phyloP scores from a whole-genome alignment of 1,140 invertebrate species.

The Meloidogyne hapla region DNA sequence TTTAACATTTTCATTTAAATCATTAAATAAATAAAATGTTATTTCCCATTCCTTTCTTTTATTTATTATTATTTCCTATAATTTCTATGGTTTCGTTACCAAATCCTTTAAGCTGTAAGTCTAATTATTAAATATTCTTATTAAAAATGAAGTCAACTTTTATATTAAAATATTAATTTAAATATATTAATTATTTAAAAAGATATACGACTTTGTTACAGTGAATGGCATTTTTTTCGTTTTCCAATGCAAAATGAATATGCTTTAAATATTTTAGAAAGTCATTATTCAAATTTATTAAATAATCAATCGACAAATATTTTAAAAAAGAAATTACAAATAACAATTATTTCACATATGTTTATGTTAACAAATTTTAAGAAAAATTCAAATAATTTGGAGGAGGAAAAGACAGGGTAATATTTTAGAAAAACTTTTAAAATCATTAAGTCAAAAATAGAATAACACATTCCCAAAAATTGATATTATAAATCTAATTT shows the following conservation, averaged over 20 bases:
- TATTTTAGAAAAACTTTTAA: not conserved
- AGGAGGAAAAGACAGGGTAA: not conserved
- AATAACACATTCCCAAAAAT: no score
- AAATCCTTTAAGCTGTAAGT: not conserved
- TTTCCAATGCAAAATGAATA: not conserved
- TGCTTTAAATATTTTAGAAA: not conserved
- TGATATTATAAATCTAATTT: no score
- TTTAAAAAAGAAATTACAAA: not conserved
- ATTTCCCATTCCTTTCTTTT: not conserved
- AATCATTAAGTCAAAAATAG: no score
- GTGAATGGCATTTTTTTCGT: not conserved
- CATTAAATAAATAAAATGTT: not conserved
- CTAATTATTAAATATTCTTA: not conserved
- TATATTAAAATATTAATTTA: not conserved
- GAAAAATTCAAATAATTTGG: not conserved
- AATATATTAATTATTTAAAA: not conserved
- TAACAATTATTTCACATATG: not conserved
- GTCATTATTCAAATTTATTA: not conserved
- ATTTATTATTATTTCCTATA: not conserved
- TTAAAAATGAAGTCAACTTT: not conserved
- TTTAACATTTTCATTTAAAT: not conserved
- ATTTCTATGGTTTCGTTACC: not conserved
- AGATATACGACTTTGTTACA: not conserved
- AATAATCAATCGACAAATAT: not conserved
- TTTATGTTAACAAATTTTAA: not conserved